Evolutionary conservation across 2,113 vertebrate genomes (phyloP), one percentile per base, ranked within the genome.

Genomic region (Trichomycterus rosablanca): DNA sequence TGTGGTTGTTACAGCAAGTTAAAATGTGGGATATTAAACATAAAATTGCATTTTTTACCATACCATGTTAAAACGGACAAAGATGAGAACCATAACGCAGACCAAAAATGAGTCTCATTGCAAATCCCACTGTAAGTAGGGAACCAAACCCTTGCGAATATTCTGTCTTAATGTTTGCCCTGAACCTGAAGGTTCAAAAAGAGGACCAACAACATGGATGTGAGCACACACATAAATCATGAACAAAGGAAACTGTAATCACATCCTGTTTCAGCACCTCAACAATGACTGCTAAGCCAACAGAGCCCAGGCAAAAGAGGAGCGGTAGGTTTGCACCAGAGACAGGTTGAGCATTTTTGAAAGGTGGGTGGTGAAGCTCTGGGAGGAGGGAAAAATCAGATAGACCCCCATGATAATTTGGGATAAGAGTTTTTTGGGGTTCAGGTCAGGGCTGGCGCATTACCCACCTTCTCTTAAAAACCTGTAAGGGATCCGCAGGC

Each of bases 391-490:
- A 43, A 30, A 22, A 39, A 14, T 44, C 22, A 45, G 48, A 44
- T 32, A 34, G 11, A 35, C 50, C 49, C 51, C 28, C 28, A 66
- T 10, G 16, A 43, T 7, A 7, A 55, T 59, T 63, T 30, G 24
- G 46, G 23, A 51, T 50, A 34, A 45, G 16, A 3, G 26, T 30
- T 40, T 2, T 40, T 40, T 43, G 45, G 15, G 53, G 28, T 68
- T 68, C 79, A 43, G 32, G 54, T 43, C 35, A 28, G 73, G 78
- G 80, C 80, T 76, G 66, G 75, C 67, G 61, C 72, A 63, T 78
- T 77, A 86, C 82, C 84, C 82, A 86, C 87, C 88, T 84, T 87
- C 82, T 88, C 90, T 89, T 74, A 91, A 82, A 82, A 91, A 90
- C 71, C 88, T 88, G 85, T 89, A 84, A 74, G 59, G 83, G 78